Base-by-base conservation (phyloP, 2,888 invertebrate genomes). In the Watsonalla binaria region DNA sequence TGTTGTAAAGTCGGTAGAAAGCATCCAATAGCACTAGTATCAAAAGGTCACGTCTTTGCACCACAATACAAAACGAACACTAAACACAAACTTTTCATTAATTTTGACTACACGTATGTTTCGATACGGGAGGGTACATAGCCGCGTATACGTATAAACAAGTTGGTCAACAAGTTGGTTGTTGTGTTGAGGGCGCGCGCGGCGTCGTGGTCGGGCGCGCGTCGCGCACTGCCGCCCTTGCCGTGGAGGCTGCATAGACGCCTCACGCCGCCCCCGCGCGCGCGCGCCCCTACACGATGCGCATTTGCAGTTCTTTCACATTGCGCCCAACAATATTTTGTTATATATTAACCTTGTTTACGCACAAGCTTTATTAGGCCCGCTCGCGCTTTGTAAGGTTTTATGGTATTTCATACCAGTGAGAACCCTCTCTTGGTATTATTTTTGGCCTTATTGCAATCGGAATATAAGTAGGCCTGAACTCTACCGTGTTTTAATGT, bases 211-310 rank as follows among this genome's bases (percentile, higher is more conserved):
- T 47, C 62, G 70, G 68, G 73, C 72, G 77, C 85, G 77, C 80
- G 76, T 70, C 78, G 85, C 87, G 82, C 82, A 89, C 90, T 89
- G 86, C 80, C 85, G 86, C 78, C 78, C 62, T 72, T 50, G 56
- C 51, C 45, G 82, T 74, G 82, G 82, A 84, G 76, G 76, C 74
- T 74, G 69, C 78, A 76, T 77, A 70, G 73, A 66, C 80, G 78
- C 88, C 89, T 90, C 86, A 66, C 80, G 78, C 88, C 89, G 90
- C 86, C 87, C 90, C 88, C 82, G 72, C 83, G 80, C 77, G 74
- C 83, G 80, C 77, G 74, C 80, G 78, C 75, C 69, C 63, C 24
- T 24, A 24, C 24, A 70, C 70, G 79, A 83, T 87, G 86, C 86
- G 86, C 86, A 82, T 78, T 86, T 87, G 82, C 86, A 87, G 74